Evolutionary conservation across 2,113 vertebrate genomes (phyloP).

Genomic region (Chauna torquata): DNA sequence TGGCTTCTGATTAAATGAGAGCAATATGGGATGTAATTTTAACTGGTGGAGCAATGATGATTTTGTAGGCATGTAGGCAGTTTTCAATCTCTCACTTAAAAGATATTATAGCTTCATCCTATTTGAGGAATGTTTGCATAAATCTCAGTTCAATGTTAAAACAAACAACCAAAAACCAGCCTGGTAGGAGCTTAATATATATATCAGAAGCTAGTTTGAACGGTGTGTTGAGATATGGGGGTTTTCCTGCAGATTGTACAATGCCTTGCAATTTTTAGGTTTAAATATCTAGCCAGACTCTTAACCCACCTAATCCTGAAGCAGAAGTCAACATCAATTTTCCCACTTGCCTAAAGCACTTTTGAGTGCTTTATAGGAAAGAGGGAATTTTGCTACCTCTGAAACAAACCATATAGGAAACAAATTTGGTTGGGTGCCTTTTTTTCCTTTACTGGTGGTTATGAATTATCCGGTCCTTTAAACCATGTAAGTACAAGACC

Average conservation of each 20-base stretch:
- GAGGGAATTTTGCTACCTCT: background rate
- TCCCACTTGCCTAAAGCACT: background rate
- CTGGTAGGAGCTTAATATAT: background rate
- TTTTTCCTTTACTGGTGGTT: background rate
- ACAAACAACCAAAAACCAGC: background rate
- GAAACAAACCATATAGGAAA: background rate
- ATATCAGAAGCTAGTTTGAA: background rate
- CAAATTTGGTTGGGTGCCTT: background rate
- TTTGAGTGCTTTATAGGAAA: too few relatives aligned
- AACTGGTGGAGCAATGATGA: background rate
- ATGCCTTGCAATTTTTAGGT: background rate
- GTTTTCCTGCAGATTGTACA: background rate
- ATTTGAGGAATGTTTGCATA: background rate
- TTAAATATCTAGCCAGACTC: background rate
- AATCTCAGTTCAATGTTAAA: background rate
- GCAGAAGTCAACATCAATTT: background rate
- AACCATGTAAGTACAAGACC: background rate
- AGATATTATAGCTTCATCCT: background rate
- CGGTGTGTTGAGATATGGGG: background rate
- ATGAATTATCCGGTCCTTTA: background rate
- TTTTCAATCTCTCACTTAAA: background rate
- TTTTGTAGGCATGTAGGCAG: background rate
- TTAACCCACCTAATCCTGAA: background rate
- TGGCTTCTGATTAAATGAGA: constrained; percentile 12
- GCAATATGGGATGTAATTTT: background rate